Evolutionary conservation across 1,140 invertebrate genomes (phyloP).

Genomic region (Microplitis mediator): DNA sequence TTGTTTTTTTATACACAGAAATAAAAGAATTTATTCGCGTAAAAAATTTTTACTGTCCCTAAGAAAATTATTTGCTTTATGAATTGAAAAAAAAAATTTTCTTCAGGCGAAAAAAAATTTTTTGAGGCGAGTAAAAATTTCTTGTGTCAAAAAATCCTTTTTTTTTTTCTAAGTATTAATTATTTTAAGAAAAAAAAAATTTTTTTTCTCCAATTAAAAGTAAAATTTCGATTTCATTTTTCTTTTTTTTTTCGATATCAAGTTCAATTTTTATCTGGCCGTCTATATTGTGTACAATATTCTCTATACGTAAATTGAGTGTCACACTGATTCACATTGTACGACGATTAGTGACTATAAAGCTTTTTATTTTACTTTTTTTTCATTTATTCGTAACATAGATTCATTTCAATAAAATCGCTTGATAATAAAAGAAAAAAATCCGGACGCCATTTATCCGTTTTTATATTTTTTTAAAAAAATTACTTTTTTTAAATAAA

Average conservation of each 20-base stretch:
- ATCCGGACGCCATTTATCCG: background rate
- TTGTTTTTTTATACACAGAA: no score
- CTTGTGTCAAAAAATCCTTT: no score
- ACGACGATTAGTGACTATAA: slow-evolving; percentile 33
- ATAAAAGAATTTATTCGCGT: no score
- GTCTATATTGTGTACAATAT: background rate
- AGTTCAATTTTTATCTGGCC: slow-evolving; percentile 16
- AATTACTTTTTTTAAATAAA: no score
- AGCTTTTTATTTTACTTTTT: slow-evolving; percentile 6
- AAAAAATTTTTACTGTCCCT: no score
- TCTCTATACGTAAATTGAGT: slow-evolving; percentile 28
- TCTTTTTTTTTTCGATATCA: no score
- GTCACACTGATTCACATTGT: slow-evolving; percentile 30
- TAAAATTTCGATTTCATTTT: no score
- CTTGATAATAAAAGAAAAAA: slow-evolving; percentile 15
- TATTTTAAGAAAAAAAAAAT: background rate
- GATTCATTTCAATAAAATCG: background rate
- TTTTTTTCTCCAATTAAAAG: background rate
- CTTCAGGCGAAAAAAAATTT: no score
- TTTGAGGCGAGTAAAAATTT: no score
- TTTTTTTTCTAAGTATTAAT: no score
- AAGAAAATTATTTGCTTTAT: no score
- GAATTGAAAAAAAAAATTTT: no score
- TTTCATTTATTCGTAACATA: background rate
- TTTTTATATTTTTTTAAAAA: background rate